Evolutionary conservation across 2,113 vertebrate genomes (phyloP), one percentile per base, ranked within the genome.

Genomic region (Oxyruncus cristatus): DNA sequence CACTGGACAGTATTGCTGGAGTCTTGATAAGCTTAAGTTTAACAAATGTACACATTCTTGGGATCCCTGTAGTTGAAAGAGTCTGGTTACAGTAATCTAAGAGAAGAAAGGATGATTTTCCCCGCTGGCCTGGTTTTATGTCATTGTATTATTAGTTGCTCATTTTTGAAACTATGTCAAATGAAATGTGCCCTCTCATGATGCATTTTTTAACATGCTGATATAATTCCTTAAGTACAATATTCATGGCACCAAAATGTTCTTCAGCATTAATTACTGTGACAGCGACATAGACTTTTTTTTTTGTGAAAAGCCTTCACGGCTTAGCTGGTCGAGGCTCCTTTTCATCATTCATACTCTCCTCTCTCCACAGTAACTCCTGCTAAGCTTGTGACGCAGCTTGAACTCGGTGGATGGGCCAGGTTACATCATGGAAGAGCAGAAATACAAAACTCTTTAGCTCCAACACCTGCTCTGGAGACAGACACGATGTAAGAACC

Each of bases 191-290:
- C 85, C 85, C 91, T 96, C 79, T 94, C 68, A 75, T 93, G 92
- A 94, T 96, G 80, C 95, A 81, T 95, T 94, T 96, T 63, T 96
- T 93, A 96, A 96, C 89, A 90, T 39, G 46, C 81, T 97, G 95
- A 85, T 94, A 96, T 95, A 96, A 97, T 93, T 92, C 88, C 78
- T 95, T 73, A 91, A 96, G 89, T 93, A 92, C 82, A 95, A 91
- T 96, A 95, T 93, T 96, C 88, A 88, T 85, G 93, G 89, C 93
- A 90, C 93, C 93, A 96, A 93, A 96, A 92, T 55, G 89, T 55
- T 96, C 77, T 90, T 94, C 85, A 85, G 75, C 46, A 91, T 96
- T 97, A 96, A 95, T 96, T 96, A 96, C 84, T 85, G 59, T 95
- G 92, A 95, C 94, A 95, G 75, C 3, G 1, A 85, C 89, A 85